phyloP scores from a whole-genome alignment of 2,888 invertebrate genomes.

The Eristalis arbustorum region DNA sequence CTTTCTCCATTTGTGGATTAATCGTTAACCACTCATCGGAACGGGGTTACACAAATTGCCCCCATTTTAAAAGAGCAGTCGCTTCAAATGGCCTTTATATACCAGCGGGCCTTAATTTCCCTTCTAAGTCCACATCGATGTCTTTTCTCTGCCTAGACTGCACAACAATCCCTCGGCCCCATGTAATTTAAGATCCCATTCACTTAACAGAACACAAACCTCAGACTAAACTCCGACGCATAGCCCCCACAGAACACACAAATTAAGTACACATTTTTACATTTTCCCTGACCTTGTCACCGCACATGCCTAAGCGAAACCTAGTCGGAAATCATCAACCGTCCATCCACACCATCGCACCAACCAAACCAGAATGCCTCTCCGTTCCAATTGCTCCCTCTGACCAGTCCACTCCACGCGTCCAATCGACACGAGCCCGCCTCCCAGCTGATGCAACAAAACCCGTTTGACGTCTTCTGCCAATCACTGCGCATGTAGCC shows the following conservation, averaged over 20 bases:
- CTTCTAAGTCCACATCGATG: no score
- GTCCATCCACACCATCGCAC: background rate
- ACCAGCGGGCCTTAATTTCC: no score
- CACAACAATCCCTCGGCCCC: no score
- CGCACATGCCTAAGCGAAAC: background rate
- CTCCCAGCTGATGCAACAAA: slow-evolving; percentile 39
- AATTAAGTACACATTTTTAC: background rate
- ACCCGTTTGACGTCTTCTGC: slow-evolving; percentile 55
- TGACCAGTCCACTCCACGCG: background rate
- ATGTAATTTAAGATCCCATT: no score
- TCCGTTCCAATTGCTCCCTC: slow-evolving; percentile 7
- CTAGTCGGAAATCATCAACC: background rate
- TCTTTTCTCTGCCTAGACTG: no score
- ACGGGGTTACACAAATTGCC: no score
- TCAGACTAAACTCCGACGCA: background rate
- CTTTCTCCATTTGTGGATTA: no score
- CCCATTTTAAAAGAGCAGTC: no score
- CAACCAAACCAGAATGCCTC: slow-evolving; percentile 19
- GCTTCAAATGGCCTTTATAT: no score
- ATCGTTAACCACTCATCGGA: no score
- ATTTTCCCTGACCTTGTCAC: slow-evolving; percentile 19
- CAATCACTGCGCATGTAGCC: slow-evolving; percentile 67
- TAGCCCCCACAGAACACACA: background rate
- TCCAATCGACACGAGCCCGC: background rate
- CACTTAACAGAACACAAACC: no score